phyloP scores from a whole-genome alignment of 2,888 invertebrate species.

The Tetragonula carbonaria region DNA sequence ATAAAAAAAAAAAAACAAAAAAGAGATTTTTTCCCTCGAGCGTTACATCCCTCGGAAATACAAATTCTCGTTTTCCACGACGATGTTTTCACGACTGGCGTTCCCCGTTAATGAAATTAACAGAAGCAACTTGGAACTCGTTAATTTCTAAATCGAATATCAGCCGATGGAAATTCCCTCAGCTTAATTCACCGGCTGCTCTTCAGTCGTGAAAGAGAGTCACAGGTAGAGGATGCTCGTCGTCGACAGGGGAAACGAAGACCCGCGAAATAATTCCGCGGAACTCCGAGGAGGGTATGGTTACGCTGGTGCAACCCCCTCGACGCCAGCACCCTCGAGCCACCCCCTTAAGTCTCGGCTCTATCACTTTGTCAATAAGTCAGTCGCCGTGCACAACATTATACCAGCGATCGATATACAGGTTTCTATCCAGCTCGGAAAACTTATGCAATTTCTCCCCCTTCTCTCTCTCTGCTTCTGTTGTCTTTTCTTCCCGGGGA shows the following conservation, averaged over 20 bases:
- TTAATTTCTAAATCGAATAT: not conserved
- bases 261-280: slow-evolving; percentile 5
- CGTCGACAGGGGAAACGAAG: not conserved
- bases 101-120: slow-evolving; percentile 1
- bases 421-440: not conserved
- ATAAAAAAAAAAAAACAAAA: no score
- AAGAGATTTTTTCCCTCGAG: no score
- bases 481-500: not conserved
- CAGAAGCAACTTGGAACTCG: not conserved
- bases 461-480: not conserved
- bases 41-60: no score
- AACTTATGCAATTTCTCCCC: not conserved
- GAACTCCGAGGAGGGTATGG: not conserved
- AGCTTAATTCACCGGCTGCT: not conserved
- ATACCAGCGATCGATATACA: slow-evolving; percentile 25
- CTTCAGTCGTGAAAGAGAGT: not conserved
- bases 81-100: not conserved
- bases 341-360: slow-evolving; percentile 21
- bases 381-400: slow-evolving; percentile 29
- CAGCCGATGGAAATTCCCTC: not conserved
- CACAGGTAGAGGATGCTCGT: not conserved
- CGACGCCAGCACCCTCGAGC: not conserved
- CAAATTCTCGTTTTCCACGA: not conserved
- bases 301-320: slow-evolving; percentile 3
- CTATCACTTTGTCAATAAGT: slow-evolving; percentile 51